phyloP scores from a whole-genome alignment of 2,113 vertebrate species.

The Apistogramma diplotaenia region DNA sequence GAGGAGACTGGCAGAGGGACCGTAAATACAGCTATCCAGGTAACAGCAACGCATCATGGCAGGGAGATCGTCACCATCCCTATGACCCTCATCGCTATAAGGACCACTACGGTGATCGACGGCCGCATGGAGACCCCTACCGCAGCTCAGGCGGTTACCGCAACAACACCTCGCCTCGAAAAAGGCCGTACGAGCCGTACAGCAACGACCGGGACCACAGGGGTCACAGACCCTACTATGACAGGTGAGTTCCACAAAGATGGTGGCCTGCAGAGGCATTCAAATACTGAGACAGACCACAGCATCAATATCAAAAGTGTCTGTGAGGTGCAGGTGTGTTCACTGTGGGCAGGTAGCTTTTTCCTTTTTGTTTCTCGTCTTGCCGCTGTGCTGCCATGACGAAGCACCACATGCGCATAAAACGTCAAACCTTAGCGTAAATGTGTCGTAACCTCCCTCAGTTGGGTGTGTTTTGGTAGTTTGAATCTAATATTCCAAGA shows the following conservation, averaged over 20 bases:
- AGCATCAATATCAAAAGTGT: too few relatives aligned
- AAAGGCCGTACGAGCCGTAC: conserved; percentile 92
- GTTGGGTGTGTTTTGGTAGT: background rate
- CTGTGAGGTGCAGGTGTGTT: too few relatives aligned
- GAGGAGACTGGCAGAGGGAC: conserved; percentile 94
- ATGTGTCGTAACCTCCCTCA: too few relatives aligned
- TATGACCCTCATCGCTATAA: conserved; percentile 94
- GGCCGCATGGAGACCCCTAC: conserved; percentile 85
- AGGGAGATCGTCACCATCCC: conserved; percentile 88
- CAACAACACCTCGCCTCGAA: conserved; percentile 86
- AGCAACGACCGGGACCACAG: conserved; percentile 92
- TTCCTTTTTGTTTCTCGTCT: too few relatives aligned
- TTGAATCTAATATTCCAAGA: background rate
- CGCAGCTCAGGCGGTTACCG: conserved; percentile 88
- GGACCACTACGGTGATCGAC: conserved; percentile 90
- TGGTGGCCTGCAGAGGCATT: too few relatives aligned
- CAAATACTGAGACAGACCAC: too few relatives aligned
- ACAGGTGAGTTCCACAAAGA: conserved; percentile 78
- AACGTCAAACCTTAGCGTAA: too few relatives aligned
- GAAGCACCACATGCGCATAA: background rate
- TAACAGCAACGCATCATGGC: conserved; percentile 86
- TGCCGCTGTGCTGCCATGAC: too few relatives aligned
- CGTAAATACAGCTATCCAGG: conserved; percentile 89
- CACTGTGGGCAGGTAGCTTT: too few relatives aligned
- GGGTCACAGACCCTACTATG: conserved; percentile 90